A percentile compares a stretch with the other conserved stretches of the same genome.
Conservation (phyloP, 2,113 vertebrate species). For the Chlamydotis undulata region DNA sequence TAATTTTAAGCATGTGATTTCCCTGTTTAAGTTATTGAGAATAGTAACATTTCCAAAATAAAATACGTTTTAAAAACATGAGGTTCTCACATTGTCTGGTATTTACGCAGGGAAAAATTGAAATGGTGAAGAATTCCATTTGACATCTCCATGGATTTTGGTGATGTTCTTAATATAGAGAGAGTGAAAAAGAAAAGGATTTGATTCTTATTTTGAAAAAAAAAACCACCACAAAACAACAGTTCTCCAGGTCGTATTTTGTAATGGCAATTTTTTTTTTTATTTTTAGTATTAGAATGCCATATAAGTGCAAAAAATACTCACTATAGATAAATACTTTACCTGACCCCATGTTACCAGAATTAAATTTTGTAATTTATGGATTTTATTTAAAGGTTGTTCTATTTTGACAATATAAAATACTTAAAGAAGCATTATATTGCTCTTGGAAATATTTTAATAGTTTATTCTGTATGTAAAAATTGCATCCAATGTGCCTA, state of each 20-base stretch:
- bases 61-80: neutral
- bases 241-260: neutral
- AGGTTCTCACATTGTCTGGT: neutral
- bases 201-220: neutral
- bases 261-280: neutral
- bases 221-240: fast-evolving
- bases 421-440: neutral
- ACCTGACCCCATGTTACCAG: neutral
- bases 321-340: neutral
- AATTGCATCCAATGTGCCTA: neutral
- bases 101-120: neutral
- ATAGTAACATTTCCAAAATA: neutral
- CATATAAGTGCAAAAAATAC: neutral
- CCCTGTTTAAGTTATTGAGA: neutral
- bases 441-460: neutral
- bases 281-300: neutral
- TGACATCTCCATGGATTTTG: neutral
- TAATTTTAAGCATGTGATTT: neutral
- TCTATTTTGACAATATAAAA: neutral
- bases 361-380: neutral
- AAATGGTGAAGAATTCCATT: neutral
- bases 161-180: neutral
- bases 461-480: conserved; percentile 10
- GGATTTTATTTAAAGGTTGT: neutral
- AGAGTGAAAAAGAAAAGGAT: neutral